Evolutionary conservation across 2,888 invertebrate species (phyloP), one percentile per base, ranked within the genome.

Genomic region (Eilema sororculum): DNA sequence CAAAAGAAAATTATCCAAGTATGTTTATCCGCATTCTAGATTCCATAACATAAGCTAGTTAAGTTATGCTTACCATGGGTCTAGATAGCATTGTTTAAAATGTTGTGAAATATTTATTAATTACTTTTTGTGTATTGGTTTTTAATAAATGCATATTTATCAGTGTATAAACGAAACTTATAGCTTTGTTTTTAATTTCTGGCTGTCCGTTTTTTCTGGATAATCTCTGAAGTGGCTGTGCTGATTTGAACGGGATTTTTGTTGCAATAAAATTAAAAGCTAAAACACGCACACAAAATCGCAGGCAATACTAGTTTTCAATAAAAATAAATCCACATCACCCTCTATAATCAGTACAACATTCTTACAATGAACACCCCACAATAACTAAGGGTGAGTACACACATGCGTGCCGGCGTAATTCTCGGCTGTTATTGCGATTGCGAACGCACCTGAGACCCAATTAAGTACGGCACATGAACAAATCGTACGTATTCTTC

Each of bases 401-500:
- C 71, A 76, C 70, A 71, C 72, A 65, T 76, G 77, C 75, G 77
- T 73, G 69, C 68, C 68, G 66, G 77, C 69, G 69, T 81, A 88
- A 88, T 89, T 87, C 76, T 81, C 76, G 83, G 77, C 78, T 80
- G 84, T 84, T 86, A 85, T 88, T 89, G 82, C 83, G 78, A 80
- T 75, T 78, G 76, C 79, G 74, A 80, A 79, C 84, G 83, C 93
- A 93, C 93, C 93, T 93, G 93, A 86, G 86, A 78, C 91, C 87
- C 87, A 90, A 91, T 92, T 90, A 91, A 88, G 82, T 86, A 81
- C 78, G 76, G 78, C 81, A 81, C 77, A 79, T 78, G 77, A 77
- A 66, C 25, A 58, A 58, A 81, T 72, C 73, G 65, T 57, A 58
- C 56, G 16, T 63, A 64, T 79, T 75, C 80, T 82, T 82, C 69